phyloP scores from a whole-genome alignment of 1,140 invertebrate species.

The Dryas iulia region DNA sequence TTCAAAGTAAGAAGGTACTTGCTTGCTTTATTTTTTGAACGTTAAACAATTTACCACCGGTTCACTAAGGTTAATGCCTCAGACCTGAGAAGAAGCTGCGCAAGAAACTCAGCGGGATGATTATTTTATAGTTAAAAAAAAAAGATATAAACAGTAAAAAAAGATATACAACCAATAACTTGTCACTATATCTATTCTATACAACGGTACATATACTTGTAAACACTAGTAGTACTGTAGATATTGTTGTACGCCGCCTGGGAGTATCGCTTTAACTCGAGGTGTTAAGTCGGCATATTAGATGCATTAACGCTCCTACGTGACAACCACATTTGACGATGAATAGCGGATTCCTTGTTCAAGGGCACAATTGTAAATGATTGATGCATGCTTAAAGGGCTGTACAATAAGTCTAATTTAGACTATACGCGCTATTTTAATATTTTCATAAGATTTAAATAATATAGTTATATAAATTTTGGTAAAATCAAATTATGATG shows the following conservation, averaged over 20 bases:
- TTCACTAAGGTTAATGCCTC: too few relatives aligned
- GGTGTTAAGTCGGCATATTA: conserved; percentile 54
- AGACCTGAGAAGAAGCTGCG: too few relatives aligned
- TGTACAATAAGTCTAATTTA: background rate
- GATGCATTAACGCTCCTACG: conserved; percentile 50
- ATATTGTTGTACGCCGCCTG: background rate
- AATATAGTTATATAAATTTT: too few relatives aligned
- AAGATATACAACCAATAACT: background rate
- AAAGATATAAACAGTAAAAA: too few relatives aligned
- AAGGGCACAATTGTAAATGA: conserved; percentile 37
- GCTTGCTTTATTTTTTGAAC: too few relatives aligned
- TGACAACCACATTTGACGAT: conserved; percentile 22
- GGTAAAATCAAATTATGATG: too few relatives aligned
- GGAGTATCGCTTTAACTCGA: conserved; percentile 43
- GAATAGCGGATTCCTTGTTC: conserved; percentile 29
- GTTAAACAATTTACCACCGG: too few relatives aligned
- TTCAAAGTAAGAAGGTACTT: too few relatives aligned
- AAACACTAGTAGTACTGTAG: background rate
- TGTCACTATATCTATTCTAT: background rate
- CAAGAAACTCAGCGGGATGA: too few relatives aligned
- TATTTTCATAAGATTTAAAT: too few relatives aligned
- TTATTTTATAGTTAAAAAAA: too few relatives aligned
- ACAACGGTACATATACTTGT: background rate
- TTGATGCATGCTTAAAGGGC: conserved; percentile 19
- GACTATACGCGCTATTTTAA: too few relatives aligned